These are phyloP conservation scores for Thysanoteuthis rhombus DNA, from an alignment of 2,888 invertebrate species.

Conservation along the genomic window DNA sequence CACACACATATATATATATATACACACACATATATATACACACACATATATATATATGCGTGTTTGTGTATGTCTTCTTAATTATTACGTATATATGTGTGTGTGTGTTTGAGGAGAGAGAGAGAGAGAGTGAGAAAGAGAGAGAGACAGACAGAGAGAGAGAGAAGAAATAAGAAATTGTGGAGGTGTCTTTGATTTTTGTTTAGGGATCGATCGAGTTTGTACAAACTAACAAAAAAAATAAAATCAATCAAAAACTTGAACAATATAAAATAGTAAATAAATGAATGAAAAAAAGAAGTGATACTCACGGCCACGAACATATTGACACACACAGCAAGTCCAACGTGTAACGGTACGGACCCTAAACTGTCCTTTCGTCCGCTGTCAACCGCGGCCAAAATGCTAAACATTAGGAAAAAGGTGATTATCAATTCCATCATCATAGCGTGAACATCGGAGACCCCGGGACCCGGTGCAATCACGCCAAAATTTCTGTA, in stretches of 20 bases:
- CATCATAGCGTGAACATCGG: constrained; percentile 44
- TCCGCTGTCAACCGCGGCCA: constrained; percentile 46
- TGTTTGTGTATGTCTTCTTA: not conserved
- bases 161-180: too few relatives aligned
- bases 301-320: constrained; percentile 47
- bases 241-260: not conserved
- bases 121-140: too few relatives aligned
- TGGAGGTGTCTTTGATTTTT: too few relatives aligned
- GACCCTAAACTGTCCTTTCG: constrained; percentile 47
- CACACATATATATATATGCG: not conserved
- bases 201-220: too few relatives aligned
- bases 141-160: too few relatives aligned
- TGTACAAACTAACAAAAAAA: too few relatives aligned
- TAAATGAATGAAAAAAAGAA: not conserved
- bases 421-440: constrained; percentile 50
- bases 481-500: constrained; percentile 46
- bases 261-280: not conserved
- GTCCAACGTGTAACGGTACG: constrained; percentile 48
- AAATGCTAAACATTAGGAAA: constrained; percentile 45
- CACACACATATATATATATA: not conserved
- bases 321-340: constrained; percentile 50
- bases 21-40: not conserved
- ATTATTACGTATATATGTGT: not conserved
- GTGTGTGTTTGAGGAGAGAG: too few relatives aligned
- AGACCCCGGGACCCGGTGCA: constrained; percentile 42